phyloP scores from a whole-genome alignment of 1,140 invertebrate genomes.

The Papilio xuthus region DNA sequence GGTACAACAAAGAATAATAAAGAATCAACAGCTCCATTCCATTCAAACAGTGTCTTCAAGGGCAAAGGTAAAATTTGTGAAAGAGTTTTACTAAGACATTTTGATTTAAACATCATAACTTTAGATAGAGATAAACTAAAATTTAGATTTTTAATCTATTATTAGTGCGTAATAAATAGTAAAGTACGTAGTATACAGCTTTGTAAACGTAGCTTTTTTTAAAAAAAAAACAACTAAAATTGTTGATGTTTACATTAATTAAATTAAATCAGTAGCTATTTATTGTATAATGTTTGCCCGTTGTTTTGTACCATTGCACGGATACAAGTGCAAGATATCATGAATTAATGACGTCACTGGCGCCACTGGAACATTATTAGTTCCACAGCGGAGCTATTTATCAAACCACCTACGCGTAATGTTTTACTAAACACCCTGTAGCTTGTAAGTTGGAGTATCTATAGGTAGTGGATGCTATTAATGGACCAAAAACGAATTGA shows the following conservation, averaged over 20 bases:
- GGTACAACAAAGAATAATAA: constrained; percentile 8
- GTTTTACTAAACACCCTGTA: constrained; percentile 3
- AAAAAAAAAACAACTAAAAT: too few relatives aligned
- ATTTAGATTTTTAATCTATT: background rate
- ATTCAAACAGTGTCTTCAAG: background rate
- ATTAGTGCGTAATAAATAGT: too few relatives aligned
- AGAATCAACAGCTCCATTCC: background rate
- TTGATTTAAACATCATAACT: background rate
- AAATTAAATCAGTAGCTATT: background rate
- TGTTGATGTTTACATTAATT: background rate
- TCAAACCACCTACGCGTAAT: constrained; percentile 38
- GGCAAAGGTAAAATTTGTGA: background rate
- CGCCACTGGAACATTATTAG: constrained; percentile 44
- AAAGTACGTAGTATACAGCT: background rate
- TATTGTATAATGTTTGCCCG: background rate
- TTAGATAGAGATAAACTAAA: background rate
- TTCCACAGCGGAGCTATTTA: constrained; percentile 49
- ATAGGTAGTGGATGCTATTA: background rate
- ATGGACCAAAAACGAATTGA: background rate
- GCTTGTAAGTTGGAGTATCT: background rate
- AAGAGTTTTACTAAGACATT: background rate
- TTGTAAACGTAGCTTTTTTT: too few relatives aligned
- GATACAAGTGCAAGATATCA: background rate
- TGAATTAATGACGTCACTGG: constrained; percentile 35
- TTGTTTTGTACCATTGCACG: background rate